A percentile compares a stretch with the other conserved stretches of the same genome.
These are phyloP conservation scores for Cordylochernes scorpioides DNA, from an alignment of 2,888 invertebrate genomes.

Conservation along the genomic window DNA sequence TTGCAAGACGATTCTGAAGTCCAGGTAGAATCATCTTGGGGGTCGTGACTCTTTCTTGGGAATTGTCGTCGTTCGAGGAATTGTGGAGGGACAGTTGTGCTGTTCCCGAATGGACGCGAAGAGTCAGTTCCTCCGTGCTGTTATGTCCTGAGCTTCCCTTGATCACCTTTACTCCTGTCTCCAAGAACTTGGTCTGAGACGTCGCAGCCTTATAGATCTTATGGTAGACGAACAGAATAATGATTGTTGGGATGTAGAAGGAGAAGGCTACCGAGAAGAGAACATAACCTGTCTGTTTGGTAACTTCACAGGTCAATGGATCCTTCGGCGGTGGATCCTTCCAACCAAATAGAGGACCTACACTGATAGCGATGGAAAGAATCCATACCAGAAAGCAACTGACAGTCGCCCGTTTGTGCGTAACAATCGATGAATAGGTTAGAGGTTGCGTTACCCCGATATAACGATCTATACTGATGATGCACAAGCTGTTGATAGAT, in stretches of 20 bases:
- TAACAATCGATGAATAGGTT: conserved; percentile 27
- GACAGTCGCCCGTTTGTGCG: conserved; percentile 20
- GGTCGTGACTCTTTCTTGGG: conserved; percentile 1
- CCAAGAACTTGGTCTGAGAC: conserved; percentile 25
- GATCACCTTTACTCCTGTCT: conserved; percentile 25
- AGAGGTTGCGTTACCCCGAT: conserved; percentile 37
- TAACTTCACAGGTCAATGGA: conserved; percentile 31
- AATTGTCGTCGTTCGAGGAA: neutral
- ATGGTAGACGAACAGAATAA: conserved; percentile 33
- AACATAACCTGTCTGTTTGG: conserved; percentile 31
- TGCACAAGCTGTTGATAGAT: conserved; percentile 37
- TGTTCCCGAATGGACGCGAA: conserved; percentile 18
- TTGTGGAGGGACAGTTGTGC: conserved; percentile 2
- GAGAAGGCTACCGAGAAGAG: conserved; percentile 35
- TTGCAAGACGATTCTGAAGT: conserved; percentile 20
- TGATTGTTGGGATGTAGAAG: conserved; percentile 35
- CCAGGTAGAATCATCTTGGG: neutral
- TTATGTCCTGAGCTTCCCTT: conserved; percentile 14
- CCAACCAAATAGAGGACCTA: conserved; percentile 35
- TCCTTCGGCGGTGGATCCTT: conserved; percentile 22
- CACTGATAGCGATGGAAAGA: conserved; percentile 30
- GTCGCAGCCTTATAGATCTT: conserved; percentile 31
- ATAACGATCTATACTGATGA: conserved; percentile 37
- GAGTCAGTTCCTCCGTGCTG: conserved; percentile 19
- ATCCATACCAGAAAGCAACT: conserved; percentile 31